Evolutionary conservation across 1,140 invertebrate species (phyloP), one percentile per base, ranked within the genome.

Genomic region (Oryzaephilus surinamensis): DNA sequence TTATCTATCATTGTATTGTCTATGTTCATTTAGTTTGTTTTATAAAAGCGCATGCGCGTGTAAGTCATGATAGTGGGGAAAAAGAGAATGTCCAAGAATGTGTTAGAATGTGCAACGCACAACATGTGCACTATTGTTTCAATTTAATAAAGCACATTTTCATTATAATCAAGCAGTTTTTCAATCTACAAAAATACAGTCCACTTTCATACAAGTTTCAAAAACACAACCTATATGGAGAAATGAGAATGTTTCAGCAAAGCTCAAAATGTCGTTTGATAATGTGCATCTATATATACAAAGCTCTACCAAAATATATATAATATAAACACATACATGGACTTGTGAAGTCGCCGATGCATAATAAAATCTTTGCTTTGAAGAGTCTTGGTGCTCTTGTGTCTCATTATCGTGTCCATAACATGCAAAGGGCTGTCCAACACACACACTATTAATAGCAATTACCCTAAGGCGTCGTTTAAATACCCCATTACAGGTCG

Each of bases 401-500:
- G 42, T 41, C 52, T 54, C 50, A 54, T 54, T 54, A 54, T 50
- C 50, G 45, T 52, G 52, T 54, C 52, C 50, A 50, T 52, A 52
- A 50, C 52, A 54, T 52, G 50, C 52, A 52, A 49, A 46, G 42
- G 44, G 39, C 52, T 54, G 52, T 54, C 52, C 43, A 36, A 49
- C 46, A 46, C 52, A 54, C 41, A 42, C 52, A 41, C 52, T 50
- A 54, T 54, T 54, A 54, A 54, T 50, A 46, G 45, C 50, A 54
- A 54, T 54, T 54, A 54, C 50, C 50, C 52, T 38, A 45, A 52
- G 50, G 52, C 52, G 52, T 41, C 52, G 46, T 48, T 48, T 54
- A 51, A 51, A 51, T 51, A 51, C 44, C 41, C 51, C 41, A 43
- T 51, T 44, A 46, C 43, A 37, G 39, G 32, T 48, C 37, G 34